These are phyloP conservation scores for Drosophila fuyamai DNA, from an alignment of 1,140 invertebrate genomes.

Conservation along the genomic window DNA sequence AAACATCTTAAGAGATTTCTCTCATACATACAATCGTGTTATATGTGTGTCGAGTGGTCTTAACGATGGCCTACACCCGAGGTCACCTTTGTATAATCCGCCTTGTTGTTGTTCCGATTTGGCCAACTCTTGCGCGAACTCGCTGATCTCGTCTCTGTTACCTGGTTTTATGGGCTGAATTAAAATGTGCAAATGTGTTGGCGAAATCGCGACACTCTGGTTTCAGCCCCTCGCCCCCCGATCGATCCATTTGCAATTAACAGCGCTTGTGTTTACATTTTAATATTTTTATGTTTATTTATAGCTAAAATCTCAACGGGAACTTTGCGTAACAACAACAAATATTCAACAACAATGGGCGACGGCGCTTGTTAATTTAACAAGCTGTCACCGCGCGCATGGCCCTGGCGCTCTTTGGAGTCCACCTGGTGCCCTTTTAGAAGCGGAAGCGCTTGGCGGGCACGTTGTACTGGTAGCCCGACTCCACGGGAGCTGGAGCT, in stretches of 20 bases:
- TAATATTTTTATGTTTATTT: constrained; percentile 63
- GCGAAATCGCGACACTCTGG: constrained; percentile 14
- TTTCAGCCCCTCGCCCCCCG: not conserved
- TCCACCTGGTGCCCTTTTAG: constrained; percentile 43
- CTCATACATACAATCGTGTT: not conserved
- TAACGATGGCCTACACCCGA: constrained; percentile 20
- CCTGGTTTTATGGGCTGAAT: constrained; percentile 22
- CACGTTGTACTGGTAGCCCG: constrained; percentile 75
- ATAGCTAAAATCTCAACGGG: constrained; percentile 77
- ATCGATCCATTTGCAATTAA: constrained; percentile 19
- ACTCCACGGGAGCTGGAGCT: constrained; percentile 40
- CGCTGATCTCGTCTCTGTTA: constrained; percentile 15
- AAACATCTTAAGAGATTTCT: not conserved
- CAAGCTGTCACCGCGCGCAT: constrained; percentile 38
- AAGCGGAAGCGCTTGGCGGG: constrained; percentile 79
- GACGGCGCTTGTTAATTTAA: constrained; percentile 69
- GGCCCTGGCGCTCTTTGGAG: constrained; percentile 13
- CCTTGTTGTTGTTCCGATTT: constrained; percentile 6
- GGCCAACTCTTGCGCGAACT: constrained; percentile 20
- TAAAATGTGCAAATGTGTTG: constrained; percentile 17
- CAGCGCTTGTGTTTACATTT: constrained; percentile 44
- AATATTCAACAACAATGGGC: constrained; percentile 70
- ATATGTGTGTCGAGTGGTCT: constrained; percentile 1
- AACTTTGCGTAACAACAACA: constrained; percentile 81
- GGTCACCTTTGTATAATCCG: constrained; percentile 36